Percentiles rank a stretch among this genome's conserved stretches.
phyloP scores from a whole-genome alignment of 1,140 invertebrate species.

The Drosophila melanica region DNA sequence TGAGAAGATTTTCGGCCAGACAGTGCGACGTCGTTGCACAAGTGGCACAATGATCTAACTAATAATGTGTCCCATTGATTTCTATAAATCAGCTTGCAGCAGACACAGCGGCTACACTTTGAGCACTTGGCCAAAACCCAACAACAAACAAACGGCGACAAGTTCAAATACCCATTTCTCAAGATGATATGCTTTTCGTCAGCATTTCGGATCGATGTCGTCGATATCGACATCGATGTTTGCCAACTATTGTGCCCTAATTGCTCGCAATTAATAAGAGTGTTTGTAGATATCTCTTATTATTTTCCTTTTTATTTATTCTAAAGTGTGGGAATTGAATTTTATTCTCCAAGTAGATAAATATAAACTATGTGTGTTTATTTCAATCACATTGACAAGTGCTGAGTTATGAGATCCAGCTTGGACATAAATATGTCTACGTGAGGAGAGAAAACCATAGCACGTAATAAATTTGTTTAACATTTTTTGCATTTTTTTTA shows the following conservation, averaged over 20 bases:
- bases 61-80: slow-evolving; percentile 59
- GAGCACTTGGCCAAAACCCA: slow-evolving; percentile 32
- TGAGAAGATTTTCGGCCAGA: slow-evolving; percentile 78
- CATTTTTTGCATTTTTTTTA: too few species aligned
- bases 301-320: neutral
- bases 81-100: slow-evolving; percentile 41
- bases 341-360: slow-evolving; percentile 1
- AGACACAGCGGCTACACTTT: slow-evolving; percentile 41
- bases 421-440: neutral
- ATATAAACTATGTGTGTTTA: slow-evolving; percentile 24
- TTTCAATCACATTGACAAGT: slow-evolving; percentile 37
- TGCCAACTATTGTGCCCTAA: slow-evolving; percentile 45
- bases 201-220: slow-evolving; percentile 22
- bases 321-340: slow-evolving; percentile 37
- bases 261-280: slow-evolving; percentile 67
- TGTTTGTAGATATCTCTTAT: slow-evolving; percentile 11
- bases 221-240: slow-evolving; percentile 32
- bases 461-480: neutral
- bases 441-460: neutral
- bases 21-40: slow-evolving; percentile 69
- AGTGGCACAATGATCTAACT: slow-evolving; percentile 67
- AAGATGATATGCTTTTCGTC: slow-evolving; percentile 45
- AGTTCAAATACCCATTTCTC: slow-evolving; percentile 63
- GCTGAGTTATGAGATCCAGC: slow-evolving; percentile 7
- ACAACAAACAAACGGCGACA: neutral